Conservation (phyloP, 2,797 vertebrate species). For the Streptopelia turtur region DNA sequence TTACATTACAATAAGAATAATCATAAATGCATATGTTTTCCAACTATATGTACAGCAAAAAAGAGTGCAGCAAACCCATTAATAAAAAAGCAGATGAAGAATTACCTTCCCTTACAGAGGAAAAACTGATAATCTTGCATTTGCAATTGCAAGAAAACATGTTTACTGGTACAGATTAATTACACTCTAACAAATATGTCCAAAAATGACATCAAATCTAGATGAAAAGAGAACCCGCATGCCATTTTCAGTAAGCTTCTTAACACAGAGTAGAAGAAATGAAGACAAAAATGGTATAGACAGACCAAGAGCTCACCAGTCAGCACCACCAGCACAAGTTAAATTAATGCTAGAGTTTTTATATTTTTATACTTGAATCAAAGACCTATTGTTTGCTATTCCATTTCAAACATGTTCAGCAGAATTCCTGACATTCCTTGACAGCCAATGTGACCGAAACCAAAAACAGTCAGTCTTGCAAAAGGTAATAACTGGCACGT, state of each 20-base stretch:
- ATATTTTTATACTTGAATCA: constrained; percentile 66
- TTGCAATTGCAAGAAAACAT: not conserved
- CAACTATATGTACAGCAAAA: not conserved
- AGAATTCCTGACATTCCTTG: constrained; percentile 83
- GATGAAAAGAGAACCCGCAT: not conserved
- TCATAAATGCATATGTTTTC: not conserved
- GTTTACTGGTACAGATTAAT: not conserved
- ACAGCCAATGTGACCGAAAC: constrained; percentile 79
- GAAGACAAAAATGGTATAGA: not conserved
- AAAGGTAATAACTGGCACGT: constrained; percentile 66
- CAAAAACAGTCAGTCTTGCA: constrained; percentile 71
- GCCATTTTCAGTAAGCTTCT: constrained; percentile 8
- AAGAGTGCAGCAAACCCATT: not conserved
- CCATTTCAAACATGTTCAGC: constrained; percentile 66
- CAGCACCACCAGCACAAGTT: constrained; percentile 25
- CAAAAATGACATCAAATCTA: not conserved
- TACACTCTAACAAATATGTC: not conserved
- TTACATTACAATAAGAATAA: not conserved
- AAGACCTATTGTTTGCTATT: constrained; percentile 76
- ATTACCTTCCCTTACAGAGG: not conserved
- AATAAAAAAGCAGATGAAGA: not conserved
- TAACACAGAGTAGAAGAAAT: not conserved
- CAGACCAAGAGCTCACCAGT: not conserved
- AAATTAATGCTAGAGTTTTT: constrained; percentile 59
- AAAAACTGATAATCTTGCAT: not conserved